These are phyloP conservation scores for Lepidocolaptes lacrymiger DNA, from an alignment of 2,797 vertebrate species.

Conservation along the genomic window DNA sequence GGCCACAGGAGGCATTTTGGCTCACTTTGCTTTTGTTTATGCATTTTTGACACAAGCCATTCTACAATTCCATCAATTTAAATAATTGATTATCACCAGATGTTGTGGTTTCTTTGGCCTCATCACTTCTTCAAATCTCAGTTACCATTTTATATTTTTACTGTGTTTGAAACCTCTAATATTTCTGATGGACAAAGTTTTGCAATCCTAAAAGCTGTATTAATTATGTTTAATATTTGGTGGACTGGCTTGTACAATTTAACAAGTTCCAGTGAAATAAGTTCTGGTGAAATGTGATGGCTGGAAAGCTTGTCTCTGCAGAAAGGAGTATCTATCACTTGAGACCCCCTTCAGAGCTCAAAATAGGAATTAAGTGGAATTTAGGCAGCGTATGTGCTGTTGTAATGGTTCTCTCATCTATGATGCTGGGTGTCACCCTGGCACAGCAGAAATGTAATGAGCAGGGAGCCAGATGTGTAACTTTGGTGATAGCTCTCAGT, in stretches of 20 bases:
- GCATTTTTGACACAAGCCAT: neutral
- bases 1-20: neutral
- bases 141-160: neutral
- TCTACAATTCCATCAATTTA: neutral
- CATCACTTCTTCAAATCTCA: neutral
- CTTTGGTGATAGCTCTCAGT: neutral
- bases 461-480: neutral
- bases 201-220: neutral
- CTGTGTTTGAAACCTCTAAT: neutral
- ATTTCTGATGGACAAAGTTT: neutral
- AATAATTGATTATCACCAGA: neutral
- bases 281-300: neutral
- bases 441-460: neutral
- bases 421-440: neutral
- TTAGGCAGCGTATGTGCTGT: neutral
- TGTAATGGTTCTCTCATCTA: neutral
- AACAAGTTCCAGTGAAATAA: neutral
- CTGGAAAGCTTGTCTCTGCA: neutral
- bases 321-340: neutral
- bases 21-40: neutral
- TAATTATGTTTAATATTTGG: neutral
- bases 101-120: neutral
- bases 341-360: neutral
- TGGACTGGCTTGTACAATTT: neutral
- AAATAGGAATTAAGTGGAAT: neutral